Evolutionary conservation across 1,140 invertebrate species (phyloP), one percentile per base, ranked within the genome.

Genomic region (Drosophila melanogaster): DNA sequence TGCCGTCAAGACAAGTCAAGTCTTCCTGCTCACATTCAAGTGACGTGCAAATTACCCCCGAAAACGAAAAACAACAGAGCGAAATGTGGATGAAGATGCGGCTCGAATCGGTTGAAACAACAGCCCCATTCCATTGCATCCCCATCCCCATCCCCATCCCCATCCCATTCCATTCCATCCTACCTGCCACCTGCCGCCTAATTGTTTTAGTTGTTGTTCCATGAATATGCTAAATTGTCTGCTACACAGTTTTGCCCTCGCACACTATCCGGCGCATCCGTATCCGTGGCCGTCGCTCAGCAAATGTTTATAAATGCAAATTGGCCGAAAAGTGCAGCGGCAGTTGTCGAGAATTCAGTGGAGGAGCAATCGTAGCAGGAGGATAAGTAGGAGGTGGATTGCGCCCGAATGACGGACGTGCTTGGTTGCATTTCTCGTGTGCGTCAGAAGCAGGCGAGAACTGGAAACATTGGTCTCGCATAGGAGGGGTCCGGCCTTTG

Each of bases 301-400:
- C 75, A 85, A 85, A 76, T 86, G 84, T 87, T 87, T 89, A 87
- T 89, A 89, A 87, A 87, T 87, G 83, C 76, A 87, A 89, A 87
- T 87, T 87, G 83, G 83, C 83, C 83, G 67, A 87, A 89, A 87
- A 89, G 75, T 84, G 83, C 79, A 85, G 41, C 76, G 65, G 56
- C 81, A 77, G 57, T 66, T 69, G 65, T 35, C 46, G 41, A 40
- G 33, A 24, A 60, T 26, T 35, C 62, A 30, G 30, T 55, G 44
- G 17, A 12, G n/a, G 8, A 44, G 37, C 35, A 37, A 11, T 8
- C 3, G 14, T 8, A 43, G 38, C 17, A n/a, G 14, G 19, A n/a
- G 64, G 15, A 37, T 24, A 17, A 12, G 15, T 33, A 35, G 51
- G 43, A 38, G 44, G 47, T 24, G 35, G 19, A 60, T 67, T 59